phyloP scores from a whole-genome alignment of 2,888 invertebrate genomes.

The Balanococcus diminutus region DNA sequence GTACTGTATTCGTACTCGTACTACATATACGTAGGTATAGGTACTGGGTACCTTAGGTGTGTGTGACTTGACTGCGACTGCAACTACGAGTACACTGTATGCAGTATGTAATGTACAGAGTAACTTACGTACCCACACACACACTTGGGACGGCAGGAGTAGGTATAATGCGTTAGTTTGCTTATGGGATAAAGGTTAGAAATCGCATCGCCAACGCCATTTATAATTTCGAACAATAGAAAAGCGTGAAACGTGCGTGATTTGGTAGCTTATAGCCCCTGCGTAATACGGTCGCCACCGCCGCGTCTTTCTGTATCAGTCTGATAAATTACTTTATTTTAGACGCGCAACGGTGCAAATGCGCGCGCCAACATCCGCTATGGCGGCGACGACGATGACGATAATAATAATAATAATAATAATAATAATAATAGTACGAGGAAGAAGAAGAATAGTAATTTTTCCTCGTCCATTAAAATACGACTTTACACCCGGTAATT shows the following conservation, averaged over 20 bases:
- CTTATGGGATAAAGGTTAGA: not conserved
- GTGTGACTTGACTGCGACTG: too few species aligned
- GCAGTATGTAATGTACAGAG: not conserved
- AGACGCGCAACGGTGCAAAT: not conserved
- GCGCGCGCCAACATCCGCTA: not conserved
- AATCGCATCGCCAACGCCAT: not conserved
- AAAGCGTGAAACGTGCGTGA: constrained; percentile 51
- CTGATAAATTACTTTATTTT: constrained; percentile 52
- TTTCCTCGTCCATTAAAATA: not conserved
- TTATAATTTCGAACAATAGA: constrained; percentile 45
- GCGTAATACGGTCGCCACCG: not conserved
- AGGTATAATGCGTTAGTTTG: constrained; percentile 20
- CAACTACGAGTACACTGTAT: too few species aligned
- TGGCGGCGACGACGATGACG: too few species aligned
- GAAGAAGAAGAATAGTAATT: too few species aligned
- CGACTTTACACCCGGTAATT: not conserved
- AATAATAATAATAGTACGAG: too few species aligned
- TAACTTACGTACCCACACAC: not conserved
- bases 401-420: not conserved
- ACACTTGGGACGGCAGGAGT: too few species aligned
- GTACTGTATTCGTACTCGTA: too few species aligned
- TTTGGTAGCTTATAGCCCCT: constrained; percentile 47
- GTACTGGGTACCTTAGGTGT: too few species aligned
- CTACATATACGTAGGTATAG: too few species aligned
- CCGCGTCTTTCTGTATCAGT: constrained; percentile 39